Base-by-base conservation (phyloP, 2,888 invertebrate species). In the Drosophila anceps region DNA sequence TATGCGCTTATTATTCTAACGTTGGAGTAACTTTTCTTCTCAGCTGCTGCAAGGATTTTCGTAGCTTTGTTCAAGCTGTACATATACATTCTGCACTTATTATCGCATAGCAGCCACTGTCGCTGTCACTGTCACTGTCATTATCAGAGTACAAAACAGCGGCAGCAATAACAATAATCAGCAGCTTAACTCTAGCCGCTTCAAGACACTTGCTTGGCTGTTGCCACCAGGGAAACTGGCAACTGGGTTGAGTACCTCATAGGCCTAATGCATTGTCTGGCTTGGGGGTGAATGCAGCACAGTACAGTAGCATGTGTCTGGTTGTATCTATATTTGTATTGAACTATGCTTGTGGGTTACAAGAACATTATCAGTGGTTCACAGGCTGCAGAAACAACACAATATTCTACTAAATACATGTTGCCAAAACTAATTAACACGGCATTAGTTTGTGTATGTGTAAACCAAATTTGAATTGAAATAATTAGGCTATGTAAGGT, bases 101-200 rank as follows among this genome's bases (percentile, higher is more conserved):
- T 67, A 68, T 84, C 64, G 59, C 72, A 68, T 27, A 59, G 33
- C 69, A n/a, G n/a, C n/a, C 69, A 79, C 51, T 24, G 53, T 27
- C 67, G 70, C 35, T 24, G 24, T 24, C 72, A 72, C 33, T 50
- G 39, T 65, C 63, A 87, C 76, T 89, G 76, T 71, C 79, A 81
- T 51, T 58, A 60, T 43, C 69, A 2, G 33, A 20, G 50, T 48
- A 57, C 53, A 59, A 59, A 37, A 62, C 58, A 50, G 35, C 18
- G 43, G 12, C 48, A 60, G 41, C 37, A 61, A 55, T 43, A 62
- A 64, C 64, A 71, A 65, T 61, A 69, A 51, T 44, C 51, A 58
- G 43, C 33, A 64, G 74, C 59, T 67, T 68, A 67, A 68, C 66
- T 50, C 55, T 54, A 62, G 68, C 24, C 48, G 69, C 73, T 51